phyloP scores from a whole-genome alignment of 2,888 invertebrate genomes.

The Orchesellides sinensis region DNA sequence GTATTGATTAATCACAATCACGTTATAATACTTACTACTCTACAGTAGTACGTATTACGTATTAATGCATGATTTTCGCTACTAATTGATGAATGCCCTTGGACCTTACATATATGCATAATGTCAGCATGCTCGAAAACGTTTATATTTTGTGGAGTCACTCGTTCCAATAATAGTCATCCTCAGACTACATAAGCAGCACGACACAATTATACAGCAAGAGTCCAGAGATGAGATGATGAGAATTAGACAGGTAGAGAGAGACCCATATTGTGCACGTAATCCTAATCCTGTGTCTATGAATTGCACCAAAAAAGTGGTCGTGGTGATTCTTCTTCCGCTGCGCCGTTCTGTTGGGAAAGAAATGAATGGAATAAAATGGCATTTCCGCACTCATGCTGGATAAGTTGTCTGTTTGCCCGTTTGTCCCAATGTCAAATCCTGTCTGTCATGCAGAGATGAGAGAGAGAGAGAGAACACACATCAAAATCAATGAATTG shows the following conservation, averaged over 20 bases:
- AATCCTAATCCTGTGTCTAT: neutral
- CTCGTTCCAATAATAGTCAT: neutral
- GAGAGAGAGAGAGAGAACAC: neutral
- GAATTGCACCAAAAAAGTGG: constrained; percentile 2
- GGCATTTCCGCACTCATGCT: constrained; percentile 59
- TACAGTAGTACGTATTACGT: too few relatives aligned
- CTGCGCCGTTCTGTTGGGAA: constrained; percentile 34
- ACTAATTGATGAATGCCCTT: constrained; percentile 13
- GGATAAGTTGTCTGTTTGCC: constrained; percentile 33
- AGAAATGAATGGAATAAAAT: constrained; percentile 52
- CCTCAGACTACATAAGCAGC: neutral
- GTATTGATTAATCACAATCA: too few relatives aligned
- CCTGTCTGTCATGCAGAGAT: constrained; percentile 51
- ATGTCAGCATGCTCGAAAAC: too few relatives aligned
- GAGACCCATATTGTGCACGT: neutral
- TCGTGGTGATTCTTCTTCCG: constrained; percentile 59
- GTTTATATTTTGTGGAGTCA: too few relatives aligned
- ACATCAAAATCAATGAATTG: neutral
- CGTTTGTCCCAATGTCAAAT: constrained; percentile 32
- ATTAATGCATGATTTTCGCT: too few relatives aligned
- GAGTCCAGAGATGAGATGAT: constrained; percentile 21
- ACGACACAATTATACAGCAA: neutral
- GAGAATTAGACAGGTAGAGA: constrained; percentile 57
- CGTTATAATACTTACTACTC: too few relatives aligned
- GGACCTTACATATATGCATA: neutral